Base-by-base conservation (phyloP, 2,113 vertebrate species). In the Eulemur macaco region DNA sequence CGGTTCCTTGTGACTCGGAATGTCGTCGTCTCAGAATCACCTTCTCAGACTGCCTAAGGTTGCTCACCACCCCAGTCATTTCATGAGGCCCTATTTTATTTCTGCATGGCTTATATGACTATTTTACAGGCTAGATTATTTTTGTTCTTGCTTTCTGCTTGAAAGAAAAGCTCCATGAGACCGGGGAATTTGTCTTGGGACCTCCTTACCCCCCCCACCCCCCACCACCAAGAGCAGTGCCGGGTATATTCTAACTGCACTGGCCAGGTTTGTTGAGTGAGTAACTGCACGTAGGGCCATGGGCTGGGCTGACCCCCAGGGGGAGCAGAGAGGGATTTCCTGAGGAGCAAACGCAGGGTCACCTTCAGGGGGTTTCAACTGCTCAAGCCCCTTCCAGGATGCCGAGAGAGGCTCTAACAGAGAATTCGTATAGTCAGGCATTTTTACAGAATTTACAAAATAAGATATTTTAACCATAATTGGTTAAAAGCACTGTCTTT, bases 251-350 rank as follows among this genome's bases (percentile, higher is more conserved):
- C n/a, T 45, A 76, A 54, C 12, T 47, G 42, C 23, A 9, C 31
- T 1, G 37, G 4, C 12, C 31, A 74, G 39, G 58, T 6, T 45
- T 63, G 10, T 45, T 71, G 63, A 64, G 78, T 47, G 56, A 37
- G 21, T n/a, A 50, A 47, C 4, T 58, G 31, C 17, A 39, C 4
- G 3, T 20, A 13, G 15, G 54, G 1, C 34, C 17, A 23, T 12
- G 66, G 39, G 2, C 4, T 58, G 4, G 10, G 23, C 29, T n/a
- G 31, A 52, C 1, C 1, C 5, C 31, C 17, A 34, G 5, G 56
- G 45, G 34, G n/a, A 23, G 34, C 7, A 7, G 9, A 42, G 31
- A 31, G 20, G 20, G 29, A 34, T 34, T 60, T 27, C 12, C 42
- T 17, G 66, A 39, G 23, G 23, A 66, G 34, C 20, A 58, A 31